Percentiles rank a stretch among this genome's conserved stretches.
Conservation (phyloP, 1,140 invertebrate genomes). For the Trypoxylus dichotomus region DNA sequence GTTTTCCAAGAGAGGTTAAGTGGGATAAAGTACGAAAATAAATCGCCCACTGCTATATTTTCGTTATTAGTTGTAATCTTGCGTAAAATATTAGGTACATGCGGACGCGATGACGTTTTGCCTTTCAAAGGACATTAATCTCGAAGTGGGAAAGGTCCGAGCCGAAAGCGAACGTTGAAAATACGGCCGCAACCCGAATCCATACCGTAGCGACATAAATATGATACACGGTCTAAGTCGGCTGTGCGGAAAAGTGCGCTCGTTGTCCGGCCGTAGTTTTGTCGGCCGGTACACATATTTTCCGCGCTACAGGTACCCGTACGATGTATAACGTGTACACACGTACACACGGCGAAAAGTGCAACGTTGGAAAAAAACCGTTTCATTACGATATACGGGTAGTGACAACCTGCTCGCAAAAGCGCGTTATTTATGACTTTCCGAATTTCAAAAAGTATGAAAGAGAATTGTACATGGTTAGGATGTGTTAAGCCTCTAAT, state of each 20-base stretch:
- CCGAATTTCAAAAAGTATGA: not conserved
- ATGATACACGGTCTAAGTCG: not conserved
- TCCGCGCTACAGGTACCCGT: not conserved
- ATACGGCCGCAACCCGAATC: not conserved
- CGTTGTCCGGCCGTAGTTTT: not conserved
- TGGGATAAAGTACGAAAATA: not conserved
- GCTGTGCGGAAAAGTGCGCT: not conserved
- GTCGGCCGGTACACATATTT: not conserved
- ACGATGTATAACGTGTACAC: not conserved
- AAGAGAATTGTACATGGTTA: not conserved
- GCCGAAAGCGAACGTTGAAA: not conserved
- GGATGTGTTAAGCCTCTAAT: too few relatives aligned
- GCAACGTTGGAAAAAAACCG: not conserved
- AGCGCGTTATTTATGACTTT: not conserved
- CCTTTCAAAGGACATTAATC: constrained; percentile 1
- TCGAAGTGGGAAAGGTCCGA: not conserved
- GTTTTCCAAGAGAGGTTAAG: not conserved
- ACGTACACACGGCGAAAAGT: not conserved
- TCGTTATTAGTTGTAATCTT: constrained; percentile 7
- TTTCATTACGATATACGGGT: not conserved
- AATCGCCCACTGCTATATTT: not conserved
- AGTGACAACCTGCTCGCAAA: not conserved
- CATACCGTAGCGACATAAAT: not conserved
- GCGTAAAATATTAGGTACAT: not conserved
- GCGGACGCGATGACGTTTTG: not conserved